A percentile compares a stretch with the other conserved stretches of the same genome.
Conservation (phyloP, 2,797 vertebrate genomes). For the Pristis pectinata region DNA sequence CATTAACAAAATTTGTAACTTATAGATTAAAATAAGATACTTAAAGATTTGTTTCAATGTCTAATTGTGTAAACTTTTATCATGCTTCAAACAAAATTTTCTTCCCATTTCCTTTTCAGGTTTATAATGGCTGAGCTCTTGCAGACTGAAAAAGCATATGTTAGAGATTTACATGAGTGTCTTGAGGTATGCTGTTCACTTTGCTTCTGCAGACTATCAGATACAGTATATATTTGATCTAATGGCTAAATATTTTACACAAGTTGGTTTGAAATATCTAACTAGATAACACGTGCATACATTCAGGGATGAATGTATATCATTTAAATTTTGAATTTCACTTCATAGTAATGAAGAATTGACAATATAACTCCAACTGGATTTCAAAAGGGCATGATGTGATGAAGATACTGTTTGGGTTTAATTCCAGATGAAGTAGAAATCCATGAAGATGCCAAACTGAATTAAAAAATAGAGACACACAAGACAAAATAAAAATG, state of each 20-base stretch:
- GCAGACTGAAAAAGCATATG: constrained; percentile 94
- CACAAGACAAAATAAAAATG: too few relatives aligned
- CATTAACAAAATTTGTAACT: constrained; percentile 95
- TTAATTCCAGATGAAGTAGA: neutral
- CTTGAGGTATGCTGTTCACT: constrained; percentile 71
- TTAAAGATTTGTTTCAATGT: constrained; percentile 88
- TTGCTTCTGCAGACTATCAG: neutral
- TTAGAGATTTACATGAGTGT: constrained; percentile 90
- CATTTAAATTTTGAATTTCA: neutral
- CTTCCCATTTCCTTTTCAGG: constrained; percentile 51
- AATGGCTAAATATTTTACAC: neutral
- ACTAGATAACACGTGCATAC: neutral
- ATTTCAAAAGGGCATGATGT: neutral
- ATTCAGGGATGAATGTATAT: neutral
- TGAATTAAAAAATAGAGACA: neutral
- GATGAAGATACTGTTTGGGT: neutral
- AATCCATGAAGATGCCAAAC: neutral
- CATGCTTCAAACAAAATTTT: neutral
- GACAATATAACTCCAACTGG: neutral
- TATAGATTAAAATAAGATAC: constrained; percentile 90
- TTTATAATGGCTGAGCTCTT: constrained; percentile 97
- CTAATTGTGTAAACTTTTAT: constrained; percentile 66
- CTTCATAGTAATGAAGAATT: neutral
- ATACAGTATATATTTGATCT: neutral
- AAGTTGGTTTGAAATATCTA: neutral